phyloP scores from a whole-genome alignment of 2,888 invertebrate genomes.

The Marronus borbonicus region DNA sequence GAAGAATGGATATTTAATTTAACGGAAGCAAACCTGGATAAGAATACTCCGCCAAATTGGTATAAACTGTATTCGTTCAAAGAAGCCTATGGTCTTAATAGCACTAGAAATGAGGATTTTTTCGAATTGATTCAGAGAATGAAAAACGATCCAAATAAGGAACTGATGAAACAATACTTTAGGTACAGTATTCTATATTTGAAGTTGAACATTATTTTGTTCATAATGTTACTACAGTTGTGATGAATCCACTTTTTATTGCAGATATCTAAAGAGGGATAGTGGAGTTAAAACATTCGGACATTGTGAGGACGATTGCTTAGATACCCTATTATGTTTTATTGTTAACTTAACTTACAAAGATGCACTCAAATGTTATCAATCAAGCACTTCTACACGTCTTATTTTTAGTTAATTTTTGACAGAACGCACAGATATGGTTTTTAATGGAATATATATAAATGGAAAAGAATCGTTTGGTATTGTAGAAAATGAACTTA shows the following conservation, averaged over 20 bases:
- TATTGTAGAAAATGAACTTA: background rate
- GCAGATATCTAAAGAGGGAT: conserved; percentile 58
- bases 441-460: background rate
- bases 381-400: conserved; percentile 14
- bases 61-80: conserved; percentile 83
- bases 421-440: no score
- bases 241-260: background rate
- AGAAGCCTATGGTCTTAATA: conserved; percentile 75
- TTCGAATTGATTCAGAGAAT: conserved; percentile 75
- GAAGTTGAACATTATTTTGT: conserved; percentile 10
- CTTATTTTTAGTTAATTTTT: conserved; percentile 3
- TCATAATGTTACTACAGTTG: background rate
- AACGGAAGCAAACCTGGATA: conserved; percentile 79
- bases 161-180: conserved; percentile 68
- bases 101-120: conserved; percentile 75
- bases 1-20: conserved; percentile 84
- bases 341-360: conserved; percentile 56
- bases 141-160: conserved; percentile 70
- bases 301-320: conserved; percentile 59
- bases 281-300: conserved; percentile 58
- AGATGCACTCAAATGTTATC: conserved; percentile 52
- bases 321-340: conserved; percentile 56
- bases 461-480: no score
- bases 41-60: conserved; percentile 78
- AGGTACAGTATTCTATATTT: conserved; percentile 63